Base-by-base conservation (phyloP, 2,113 vertebrate genomes). In the Phainopepla nitens region DNA sequence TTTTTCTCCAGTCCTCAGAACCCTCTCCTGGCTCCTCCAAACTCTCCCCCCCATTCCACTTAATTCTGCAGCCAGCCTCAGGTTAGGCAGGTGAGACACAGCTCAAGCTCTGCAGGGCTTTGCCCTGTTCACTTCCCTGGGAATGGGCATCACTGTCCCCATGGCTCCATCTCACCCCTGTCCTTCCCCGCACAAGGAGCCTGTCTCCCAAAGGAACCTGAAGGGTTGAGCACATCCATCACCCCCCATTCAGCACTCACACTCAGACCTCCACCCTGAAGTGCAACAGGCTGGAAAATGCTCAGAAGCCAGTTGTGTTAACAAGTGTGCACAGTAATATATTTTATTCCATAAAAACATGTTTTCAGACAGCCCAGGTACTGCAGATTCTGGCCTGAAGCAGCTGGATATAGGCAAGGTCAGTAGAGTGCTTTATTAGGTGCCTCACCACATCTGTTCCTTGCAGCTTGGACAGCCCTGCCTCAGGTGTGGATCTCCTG, bases 341-440 rank as follows among this genome's bases (percentile, higher is more conserved):
- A 54, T 41, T 96, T 94, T 91, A 96, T 95, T 96, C 23, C 60
- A 18, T 16, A 73, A 72, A 80, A 47, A 53, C 15, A 49, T 3
- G 1, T 20, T 64, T 96, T 91, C 10, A 89, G 64, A 22, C 45
- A 81, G n/a, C 13, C 42, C 58, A 42, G 13, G 24, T 25, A 15
- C 15, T 23, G 44, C 22, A 29, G 65, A 22, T 45, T 39, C n/a
- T 4, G 11, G 61, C 57, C 85, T 47, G 42, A 68, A 68, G 49
- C 53, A 68, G 49, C 20, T 80, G 45, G 53, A 65, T 80, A 7
- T 2, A 4, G 29, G 33, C 79, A 88, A 24, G 14, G 20, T 17
- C 8, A 70, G 18, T 0, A 22, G 31, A 53, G 33, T 6, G 13
- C 47, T 41, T 54, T 18, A 50, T 29, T 0, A 50, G 35, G 47